phyloP scores from a whole-genome alignment of 2,888 invertebrate genomes.

The Eumacrocentrus americanus region DNA sequence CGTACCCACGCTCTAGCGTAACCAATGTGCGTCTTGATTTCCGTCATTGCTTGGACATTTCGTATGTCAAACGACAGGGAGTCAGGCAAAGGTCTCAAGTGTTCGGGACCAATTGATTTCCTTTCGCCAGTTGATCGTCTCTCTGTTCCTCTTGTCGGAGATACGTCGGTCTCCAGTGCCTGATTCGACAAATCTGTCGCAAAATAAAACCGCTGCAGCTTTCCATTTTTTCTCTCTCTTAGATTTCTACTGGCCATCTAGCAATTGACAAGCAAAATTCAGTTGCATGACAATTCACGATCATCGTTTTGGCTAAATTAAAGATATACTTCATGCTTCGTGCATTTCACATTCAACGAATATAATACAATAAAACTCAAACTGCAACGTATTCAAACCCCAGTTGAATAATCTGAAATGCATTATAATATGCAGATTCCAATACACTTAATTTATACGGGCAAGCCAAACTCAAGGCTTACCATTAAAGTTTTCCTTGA shows the following conservation, averaged over 20 bases:
- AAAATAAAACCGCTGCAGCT: constrained; percentile 1
- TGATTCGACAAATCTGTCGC: constrained; percentile 76
- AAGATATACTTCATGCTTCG: constrained; percentile 25
- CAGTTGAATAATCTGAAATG: constrained; percentile 16
- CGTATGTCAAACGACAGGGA: constrained; percentile 89
- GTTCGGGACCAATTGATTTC: constrained; percentile 63
- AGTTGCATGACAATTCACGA: too few relatives aligned
- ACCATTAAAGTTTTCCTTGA: constrained; percentile 60
- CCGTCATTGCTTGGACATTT: constrained; percentile 92
- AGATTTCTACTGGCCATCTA: too few relatives aligned
- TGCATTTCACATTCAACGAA: constrained; percentile 13
- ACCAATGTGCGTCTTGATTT: constrained; percentile 98
- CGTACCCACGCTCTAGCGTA: constrained; percentile 96
- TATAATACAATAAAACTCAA: constrained; percentile 4
- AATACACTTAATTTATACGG: constrained; percentile 12
- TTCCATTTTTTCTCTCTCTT: too few relatives aligned
- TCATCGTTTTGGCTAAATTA: neutral
- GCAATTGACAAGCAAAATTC: neutral
- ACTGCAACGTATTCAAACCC: neutral
- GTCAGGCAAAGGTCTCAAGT: constrained; percentile 75
- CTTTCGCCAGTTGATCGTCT: constrained; percentile 61
- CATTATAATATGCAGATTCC: constrained; percentile 11
- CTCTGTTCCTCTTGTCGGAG: constrained; percentile 61
- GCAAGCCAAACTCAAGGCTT: constrained; percentile 50
- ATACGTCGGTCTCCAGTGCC: constrained; percentile 73